These are phyloP conservation scores for Poeciliopsis occidentalis DNA, from an alignment of 2,113 vertebrate genomes.

Conservation along the genomic window DNA sequence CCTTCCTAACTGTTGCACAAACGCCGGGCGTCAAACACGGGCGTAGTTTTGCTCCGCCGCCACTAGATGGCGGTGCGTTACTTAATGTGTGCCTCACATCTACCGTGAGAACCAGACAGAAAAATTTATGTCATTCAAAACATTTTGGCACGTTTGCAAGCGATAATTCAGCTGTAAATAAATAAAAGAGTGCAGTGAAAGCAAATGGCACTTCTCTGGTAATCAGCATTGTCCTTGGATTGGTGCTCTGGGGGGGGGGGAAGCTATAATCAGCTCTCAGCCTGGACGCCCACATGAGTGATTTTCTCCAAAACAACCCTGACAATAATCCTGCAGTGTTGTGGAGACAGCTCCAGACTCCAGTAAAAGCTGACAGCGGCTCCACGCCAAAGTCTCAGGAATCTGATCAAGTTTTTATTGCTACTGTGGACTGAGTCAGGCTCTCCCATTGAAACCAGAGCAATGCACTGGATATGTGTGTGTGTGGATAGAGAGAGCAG, in stretches of 20 bases:
- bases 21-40: background rate
- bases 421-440: slow-evolving; percentile 68
- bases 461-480: slow-evolving; percentile 15
- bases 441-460: slow-evolving; percentile 58
- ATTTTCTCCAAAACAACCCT: slow-evolving; percentile 32
- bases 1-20: slow-evolving; percentile 43
- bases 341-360: slow-evolving; percentile 34
- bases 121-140: background rate
- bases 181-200: background rate
- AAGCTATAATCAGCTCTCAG: slow-evolving; percentile 29
- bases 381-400: slow-evolving; percentile 55
- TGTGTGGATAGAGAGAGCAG: slow-evolving; percentile 26
- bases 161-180: background rate
- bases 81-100: accelerated
- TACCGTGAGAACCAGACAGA: background rate
- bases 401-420: slow-evolving; percentile 69
- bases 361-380: slow-evolving; percentile 23
- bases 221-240: slow-evolving; percentile 1
- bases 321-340: slow-evolving; percentile 16
- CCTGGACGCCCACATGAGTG: slow-evolving; percentile 24
- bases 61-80: slow-evolving; percentile 42
- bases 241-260: background rate
- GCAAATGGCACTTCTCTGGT: background rate
- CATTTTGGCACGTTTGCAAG: background rate
- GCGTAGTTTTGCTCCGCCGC: background rate